These are phyloP conservation scores for zebrafish (Danio rerio) DNA, from an alignment of 2,113 vertebrate genomes.

Conservation along the genomic window GRCz12tu NC_133196.1:38086501-38087000, in stretches of 20 bases:
- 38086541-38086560: slow-evolving; percentile 19
- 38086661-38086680: slow-evolving; percentile 63
- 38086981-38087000: too few species aligned
- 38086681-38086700: slow-evolving; percentile 58
- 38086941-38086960: too few species aligned
- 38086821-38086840: slow-evolving; percentile 23
- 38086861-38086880: too few species aligned
- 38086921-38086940: too few species aligned
- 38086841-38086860: slow-evolving; percentile 20
- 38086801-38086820: slow-evolving; percentile 50
- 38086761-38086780: slow-evolving; percentile 65
- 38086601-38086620: slow-evolving; percentile 13
- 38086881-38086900: too few species aligned
- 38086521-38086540: neutral
- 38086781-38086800: slow-evolving; percentile 45
- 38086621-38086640: slow-evolving; percentile 7
- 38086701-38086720: slow-evolving; percentile 54
- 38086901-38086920: too few species aligned
- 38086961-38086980: too few species aligned
- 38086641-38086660: slow-evolving; percentile 53
- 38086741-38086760: slow-evolving; percentile 55
- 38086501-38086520: neutral
- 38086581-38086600: slow-evolving; percentile 26
- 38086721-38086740: slow-evolving; percentile 61
- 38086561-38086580: slow-evolving; percentile 15